These are phyloP conservation scores for Tetraneura akinire DNA, from an alignment of 1,140 invertebrate species.

Conservation along the genomic window DNA sequence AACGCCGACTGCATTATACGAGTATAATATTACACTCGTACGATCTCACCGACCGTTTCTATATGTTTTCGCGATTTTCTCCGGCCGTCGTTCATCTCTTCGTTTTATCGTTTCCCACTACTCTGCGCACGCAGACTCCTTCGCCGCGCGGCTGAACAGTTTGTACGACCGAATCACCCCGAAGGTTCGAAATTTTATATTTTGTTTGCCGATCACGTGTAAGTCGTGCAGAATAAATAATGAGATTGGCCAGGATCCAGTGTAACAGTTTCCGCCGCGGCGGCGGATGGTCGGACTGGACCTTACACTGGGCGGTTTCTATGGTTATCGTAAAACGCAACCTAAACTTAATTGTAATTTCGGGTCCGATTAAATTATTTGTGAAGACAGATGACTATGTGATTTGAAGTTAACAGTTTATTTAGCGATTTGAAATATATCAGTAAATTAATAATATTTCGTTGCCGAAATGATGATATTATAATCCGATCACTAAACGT, in stretches of 20 bases:
- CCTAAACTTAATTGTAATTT: too few relatives aligned
- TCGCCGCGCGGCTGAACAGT: constrained; percentile 24
- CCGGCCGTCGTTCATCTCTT: not conserved
- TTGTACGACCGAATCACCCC: constrained; percentile 6
- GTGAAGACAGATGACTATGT: too few relatives aligned
- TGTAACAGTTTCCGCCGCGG: not conserved
- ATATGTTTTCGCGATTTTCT: too few relatives aligned
- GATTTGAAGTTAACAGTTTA: too few relatives aligned
- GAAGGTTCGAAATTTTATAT: constrained; percentile 30
- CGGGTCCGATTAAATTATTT: too few relatives aligned
- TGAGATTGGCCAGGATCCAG: constrained; percentile 40
- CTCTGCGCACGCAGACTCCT: not conserved
- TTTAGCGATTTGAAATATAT: too few relatives aligned
- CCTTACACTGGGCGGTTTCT: too few relatives aligned
- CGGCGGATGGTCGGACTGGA: not conserved
- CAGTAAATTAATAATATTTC: too few relatives aligned
- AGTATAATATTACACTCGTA: not conserved
- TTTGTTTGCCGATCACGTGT: constrained; percentile 46
- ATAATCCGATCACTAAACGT: too few relatives aligned
- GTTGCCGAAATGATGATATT: too few relatives aligned
- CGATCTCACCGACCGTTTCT: not conserved
- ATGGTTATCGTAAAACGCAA: too few relatives aligned
- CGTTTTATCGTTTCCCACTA: not conserved
- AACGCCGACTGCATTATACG: not conserved
- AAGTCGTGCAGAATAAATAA: constrained; percentile 47